Percentiles rank a stretch among this genome's conserved stretches.
These are phyloP conservation scores for Rotaria macrura DNA, from an alignment of 2,888 invertebrate species.

Conservation along the genomic window DNA sequence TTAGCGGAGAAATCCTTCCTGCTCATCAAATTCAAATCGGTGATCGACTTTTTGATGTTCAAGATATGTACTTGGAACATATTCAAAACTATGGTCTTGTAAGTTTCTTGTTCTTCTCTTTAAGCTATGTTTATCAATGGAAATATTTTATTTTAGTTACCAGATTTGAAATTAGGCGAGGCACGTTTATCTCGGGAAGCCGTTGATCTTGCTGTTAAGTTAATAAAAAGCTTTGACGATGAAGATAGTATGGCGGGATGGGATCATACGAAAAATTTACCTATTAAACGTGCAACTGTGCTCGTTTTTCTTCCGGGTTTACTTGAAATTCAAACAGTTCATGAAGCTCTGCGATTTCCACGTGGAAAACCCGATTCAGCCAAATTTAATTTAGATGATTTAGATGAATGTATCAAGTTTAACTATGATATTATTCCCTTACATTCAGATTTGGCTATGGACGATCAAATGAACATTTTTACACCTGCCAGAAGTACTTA, in stretches of 20 bases:
- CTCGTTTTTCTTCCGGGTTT: constrained; percentile 30
- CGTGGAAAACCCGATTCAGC: neutral
- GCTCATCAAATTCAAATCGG: constrained; percentile 31
- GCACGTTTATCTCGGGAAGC: constrained; percentile 11
- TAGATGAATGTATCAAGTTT: neutral
- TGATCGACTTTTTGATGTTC: constrained; percentile 24
- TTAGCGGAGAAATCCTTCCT: constrained; percentile 40
- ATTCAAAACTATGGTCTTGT: constrained; percentile 13
- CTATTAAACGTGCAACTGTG: constrained; percentile 28
- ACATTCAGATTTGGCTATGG: constrained; percentile 64
- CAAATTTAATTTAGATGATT: neutral
- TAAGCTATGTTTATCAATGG: neutral
- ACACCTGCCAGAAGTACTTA: constrained; percentile 56
- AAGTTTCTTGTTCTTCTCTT: no score
- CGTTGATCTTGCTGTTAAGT: neutral
- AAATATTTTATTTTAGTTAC: neutral
- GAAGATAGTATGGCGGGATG: constrained; percentile 11
- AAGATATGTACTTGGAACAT: constrained; percentile 27
- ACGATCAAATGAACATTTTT: constrained; percentile 63
- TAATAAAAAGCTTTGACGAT: constrained; percentile 8
- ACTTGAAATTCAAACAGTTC: constrained; percentile 24
- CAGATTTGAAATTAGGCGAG: neutral
- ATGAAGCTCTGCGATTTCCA: constrained; percentile 16
- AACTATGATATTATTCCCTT: constrained; percentile 46
- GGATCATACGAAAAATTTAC: constrained; percentile 15